Evolutionary conservation across 2,888 invertebrate species (phyloP), one percentile per base, ranked within the genome.

Genomic region (Meiosimyza platycephala): DNA sequence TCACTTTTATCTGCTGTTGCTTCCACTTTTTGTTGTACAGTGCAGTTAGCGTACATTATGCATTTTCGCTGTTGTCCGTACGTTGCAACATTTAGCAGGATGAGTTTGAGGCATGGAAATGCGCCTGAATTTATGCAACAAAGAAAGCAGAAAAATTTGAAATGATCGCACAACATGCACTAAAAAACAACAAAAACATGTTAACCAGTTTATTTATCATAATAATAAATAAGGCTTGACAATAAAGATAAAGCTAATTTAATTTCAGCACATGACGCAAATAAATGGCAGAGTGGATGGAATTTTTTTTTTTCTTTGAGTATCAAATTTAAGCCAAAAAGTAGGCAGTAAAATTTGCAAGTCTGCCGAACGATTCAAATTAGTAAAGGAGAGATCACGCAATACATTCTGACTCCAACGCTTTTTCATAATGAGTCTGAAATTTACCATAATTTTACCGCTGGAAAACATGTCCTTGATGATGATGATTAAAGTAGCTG

Each of bases 1-100:
- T 66, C 57, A 55, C 66, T 67, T 52, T 62, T 59, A 28, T 50
- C 54, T 40, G 60, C 7, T 70, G 51, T 54, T 62, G 70, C 50
- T 50, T 33, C 16, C 40, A 40, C 48, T 63, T 63, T 71, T 16
- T 70, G 72, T 57, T 63, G 6, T 11, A 50, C 13, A 52, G 50
- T n/a, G n/a, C 52, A 22, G 50, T 55, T 63, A 48, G 13, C 13
- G 50, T 18, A 6, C 50, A 9, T 59, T 11, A 68, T 18, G 18
- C 48, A 22, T 67, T 67, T 67, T n/a, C 7, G 28, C 50, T 51
- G 50, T 4, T 28, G 13, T 18, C 18, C 40, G 47, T n/a, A 33
- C n/a, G 50, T n/a, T 40, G 54, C 15, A 33, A 33, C 59, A 60
- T 33, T 60, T 60, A 28, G 22, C 28, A 28, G 4, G 28, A 3